Conservation (phyloP, 1,140 invertebrate species). For the Drosophila tropicalis region DNA sequence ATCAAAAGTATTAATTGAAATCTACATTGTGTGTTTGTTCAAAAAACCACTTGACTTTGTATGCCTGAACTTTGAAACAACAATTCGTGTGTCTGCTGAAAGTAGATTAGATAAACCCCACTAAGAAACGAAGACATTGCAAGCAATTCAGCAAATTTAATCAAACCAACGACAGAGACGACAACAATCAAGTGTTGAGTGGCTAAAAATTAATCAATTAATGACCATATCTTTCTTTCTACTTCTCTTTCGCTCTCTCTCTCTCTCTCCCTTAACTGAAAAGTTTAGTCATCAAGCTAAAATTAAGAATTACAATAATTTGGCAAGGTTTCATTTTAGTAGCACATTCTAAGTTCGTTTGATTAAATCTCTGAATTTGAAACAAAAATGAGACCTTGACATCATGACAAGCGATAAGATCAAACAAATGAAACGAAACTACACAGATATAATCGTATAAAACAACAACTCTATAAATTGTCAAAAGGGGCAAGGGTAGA, state of each 20-base stretch:
- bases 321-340: background rate
- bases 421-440: background rate
- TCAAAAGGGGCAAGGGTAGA: background rate
- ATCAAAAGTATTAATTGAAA: slow-evolving; percentile 34
- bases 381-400: background rate
- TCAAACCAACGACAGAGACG: background rate
- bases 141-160: slow-evolving; percentile 18
- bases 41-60: slow-evolving; percentile 11
- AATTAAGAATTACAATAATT: background rate
- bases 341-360: too few relatives aligned
- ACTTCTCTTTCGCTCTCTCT: background rate
- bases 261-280: background rate
- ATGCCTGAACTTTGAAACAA: slow-evolving; percentile 27
- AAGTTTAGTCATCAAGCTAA: slow-evolving; percentile 26
- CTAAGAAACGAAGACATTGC: background rate
- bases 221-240: background rate
- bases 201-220: slow-evolving; percentile 32
- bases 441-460: background rate
- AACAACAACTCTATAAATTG: background rate
- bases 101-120: slow-evolving; percentile 31
- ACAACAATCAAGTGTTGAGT: background rate
- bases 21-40: slow-evolving; percentile 24
- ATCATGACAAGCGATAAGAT: background rate
- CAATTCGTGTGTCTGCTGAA: slow-evolving; percentile 12
- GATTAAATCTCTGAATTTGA: too few relatives aligned